Percentiles rank a stretch among this genome's conserved stretches.
These are phyloP conservation scores for Ursus arctos DNA, from an alignment of 2,113 vertebrate genomes.

Conservation along the genomic window DNA sequence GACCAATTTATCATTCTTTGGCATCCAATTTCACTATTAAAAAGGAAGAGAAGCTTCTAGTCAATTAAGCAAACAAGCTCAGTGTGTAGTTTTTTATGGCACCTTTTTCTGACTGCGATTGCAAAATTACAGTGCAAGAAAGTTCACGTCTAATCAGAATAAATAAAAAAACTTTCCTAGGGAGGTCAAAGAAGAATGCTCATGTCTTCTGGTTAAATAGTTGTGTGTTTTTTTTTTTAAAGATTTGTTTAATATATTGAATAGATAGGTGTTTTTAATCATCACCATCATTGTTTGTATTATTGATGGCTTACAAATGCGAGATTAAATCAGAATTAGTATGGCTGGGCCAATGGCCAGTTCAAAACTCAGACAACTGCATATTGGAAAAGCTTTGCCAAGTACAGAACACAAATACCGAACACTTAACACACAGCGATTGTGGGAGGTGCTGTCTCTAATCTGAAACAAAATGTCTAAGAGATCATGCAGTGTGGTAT, in stretches of 20 bases:
- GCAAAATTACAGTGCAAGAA: conserved; percentile 55
- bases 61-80: conserved; percentile 76
- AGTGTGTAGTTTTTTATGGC: conserved; percentile 42
- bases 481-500: not conserved
- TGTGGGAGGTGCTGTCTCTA: not conserved
- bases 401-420: not conserved
- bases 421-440: not conserved
- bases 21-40: conserved; percentile 56
- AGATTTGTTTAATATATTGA: not conserved
- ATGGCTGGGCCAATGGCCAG: no score
- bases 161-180: conserved; percentile 39
- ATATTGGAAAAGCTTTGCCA: not conserved
- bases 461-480: not conserved
- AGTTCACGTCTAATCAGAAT: conserved; percentile 61
- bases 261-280: not conserved
- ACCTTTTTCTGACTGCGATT: conserved; percentile 60
- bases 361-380: not conserved
- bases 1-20: conserved; percentile 67
- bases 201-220: not conserved
- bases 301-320: not conserved
- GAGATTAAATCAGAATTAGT: not conserved
- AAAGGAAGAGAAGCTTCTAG: conserved; percentile 67
- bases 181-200: not conserved
- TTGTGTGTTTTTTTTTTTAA: not conserved
- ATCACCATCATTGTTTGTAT: not conserved